These are phyloP conservation scores for Eriocheir sinensis DNA, from an alignment of 1,140 invertebrate genomes.

Conservation along the genomic window DNA sequence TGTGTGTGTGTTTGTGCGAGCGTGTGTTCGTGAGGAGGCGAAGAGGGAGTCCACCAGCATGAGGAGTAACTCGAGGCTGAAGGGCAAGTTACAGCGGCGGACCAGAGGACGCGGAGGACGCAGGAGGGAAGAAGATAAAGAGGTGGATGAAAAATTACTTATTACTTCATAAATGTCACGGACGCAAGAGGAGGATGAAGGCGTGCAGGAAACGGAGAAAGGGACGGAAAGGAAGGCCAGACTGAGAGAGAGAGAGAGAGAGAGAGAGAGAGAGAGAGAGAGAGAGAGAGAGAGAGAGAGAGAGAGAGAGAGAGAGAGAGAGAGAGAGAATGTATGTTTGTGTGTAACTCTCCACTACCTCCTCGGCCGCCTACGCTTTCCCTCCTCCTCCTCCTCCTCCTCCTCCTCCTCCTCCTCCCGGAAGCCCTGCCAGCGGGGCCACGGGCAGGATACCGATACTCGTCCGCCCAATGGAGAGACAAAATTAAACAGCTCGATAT, in stretches of 20 bases:
- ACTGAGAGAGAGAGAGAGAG: neutral
- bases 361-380: neutral
- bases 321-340: neutral
- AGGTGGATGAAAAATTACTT: constrained; percentile 26
- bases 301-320: neutral
- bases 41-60: neutral
- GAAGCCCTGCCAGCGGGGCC: neutral
- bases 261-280: constrained; percentile 32
- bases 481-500: neutral
- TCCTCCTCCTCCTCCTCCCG: neutral
- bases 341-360: neutral
- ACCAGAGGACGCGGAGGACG: neutral
- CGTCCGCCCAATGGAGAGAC: neutral
- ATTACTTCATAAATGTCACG: constrained; percentile 26
- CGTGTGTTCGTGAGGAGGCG: neutral
- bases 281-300: constrained; percentile 38
- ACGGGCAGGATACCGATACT: constrained; percentile 19
- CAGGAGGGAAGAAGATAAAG: constrained; percentile 18
- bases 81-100: neutral
- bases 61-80: neutral
- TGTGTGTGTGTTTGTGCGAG: constrained; percentile 7
- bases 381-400: constrained; percentile 18
- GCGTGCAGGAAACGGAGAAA: neutral
- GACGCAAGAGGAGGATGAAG: neutral
- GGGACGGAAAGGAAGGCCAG: neutral